Percentiles rank a stretch among this genome's conserved stretches.
Conservation (phyloP, 2,888 invertebrate genomes). For the Acholoe squamosa region DNA sequence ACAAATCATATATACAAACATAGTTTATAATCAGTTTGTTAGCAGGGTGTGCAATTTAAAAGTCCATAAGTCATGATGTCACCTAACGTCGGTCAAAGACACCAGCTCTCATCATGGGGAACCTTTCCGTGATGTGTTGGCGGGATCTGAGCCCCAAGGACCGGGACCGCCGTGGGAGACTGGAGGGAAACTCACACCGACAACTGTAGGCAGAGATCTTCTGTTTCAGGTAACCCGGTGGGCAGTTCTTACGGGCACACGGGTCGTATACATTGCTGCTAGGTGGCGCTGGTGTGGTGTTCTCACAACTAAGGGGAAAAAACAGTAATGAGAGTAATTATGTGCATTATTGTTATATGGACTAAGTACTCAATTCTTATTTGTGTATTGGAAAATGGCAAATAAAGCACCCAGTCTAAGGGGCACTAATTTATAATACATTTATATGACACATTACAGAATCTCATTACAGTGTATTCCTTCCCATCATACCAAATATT, state of each 20-base stretch:
- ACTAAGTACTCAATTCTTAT: no score
- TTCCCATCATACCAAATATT: no score
- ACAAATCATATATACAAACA: no score
- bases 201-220: conserved; percentile 37
- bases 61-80: not conserved
- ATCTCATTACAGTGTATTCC: no score
- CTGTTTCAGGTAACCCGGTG: not conserved
- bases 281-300: conserved; percentile 33
- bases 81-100: conserved; percentile 22
- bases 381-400: no score
- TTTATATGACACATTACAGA: no score
- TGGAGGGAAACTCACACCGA: conserved; percentile 34
- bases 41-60: no score
- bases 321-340: not conserved
- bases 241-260: conserved; percentile 23
- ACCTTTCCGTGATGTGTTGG: not conserved
- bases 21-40: no score
- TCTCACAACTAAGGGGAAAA: not conserved
- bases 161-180: not conserved
- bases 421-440: no score
- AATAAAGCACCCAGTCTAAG: no score
- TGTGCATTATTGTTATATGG: no score
- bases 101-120: conserved; percentile 51
- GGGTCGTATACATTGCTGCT: conserved; percentile 35
- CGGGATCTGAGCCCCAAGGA: not conserved